Evolutionary conservation across 2,888 invertebrate genomes (phyloP).

Genomic region (Trypoxylon attenuatum): DNA sequence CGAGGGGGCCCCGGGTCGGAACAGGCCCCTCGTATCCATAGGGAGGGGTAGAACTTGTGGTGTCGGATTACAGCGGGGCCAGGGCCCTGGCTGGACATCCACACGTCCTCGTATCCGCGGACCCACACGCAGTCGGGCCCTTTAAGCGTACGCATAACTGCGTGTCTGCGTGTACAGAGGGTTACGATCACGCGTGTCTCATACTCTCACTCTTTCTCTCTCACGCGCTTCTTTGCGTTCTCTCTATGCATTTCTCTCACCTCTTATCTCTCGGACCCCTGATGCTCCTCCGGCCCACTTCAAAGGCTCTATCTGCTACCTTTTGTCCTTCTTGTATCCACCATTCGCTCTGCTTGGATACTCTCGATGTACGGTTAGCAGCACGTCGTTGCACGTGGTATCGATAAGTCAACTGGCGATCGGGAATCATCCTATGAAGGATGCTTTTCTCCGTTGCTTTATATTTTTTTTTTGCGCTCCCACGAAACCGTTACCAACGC

Average conservation of each 20-base stretch:
- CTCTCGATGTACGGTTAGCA: neutral
- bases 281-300: neutral
- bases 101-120: slow-evolving; percentile 55
- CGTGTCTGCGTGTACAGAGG: slow-evolving; percentile 40
- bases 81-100: slow-evolving; percentile 57
- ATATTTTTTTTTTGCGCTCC: neutral
- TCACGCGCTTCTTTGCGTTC: neutral
- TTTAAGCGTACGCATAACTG: slow-evolving; percentile 47
- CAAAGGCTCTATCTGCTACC: neutral
- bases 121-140: slow-evolving; percentile 55
- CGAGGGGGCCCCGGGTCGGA: slow-evolving; percentile 46
- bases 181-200: slow-evolving; percentile 31
- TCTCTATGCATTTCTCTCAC: neutral
- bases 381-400: neutral
- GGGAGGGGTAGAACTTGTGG: slow-evolving; percentile 59
- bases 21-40: slow-evolving; percentile 40
- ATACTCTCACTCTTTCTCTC: slow-evolving; percentile 10
- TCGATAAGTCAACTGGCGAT: neutral
- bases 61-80: slow-evolving; percentile 66
- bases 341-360: neutral
- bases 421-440: too few relatives aligned
- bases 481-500: neutral
- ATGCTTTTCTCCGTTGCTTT: neutral
- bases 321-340: neutral
- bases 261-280: neutral